phyloP scores from a whole-genome alignment of 2,113 vertebrate genomes.

The Syngnathus scovelli region DNA sequence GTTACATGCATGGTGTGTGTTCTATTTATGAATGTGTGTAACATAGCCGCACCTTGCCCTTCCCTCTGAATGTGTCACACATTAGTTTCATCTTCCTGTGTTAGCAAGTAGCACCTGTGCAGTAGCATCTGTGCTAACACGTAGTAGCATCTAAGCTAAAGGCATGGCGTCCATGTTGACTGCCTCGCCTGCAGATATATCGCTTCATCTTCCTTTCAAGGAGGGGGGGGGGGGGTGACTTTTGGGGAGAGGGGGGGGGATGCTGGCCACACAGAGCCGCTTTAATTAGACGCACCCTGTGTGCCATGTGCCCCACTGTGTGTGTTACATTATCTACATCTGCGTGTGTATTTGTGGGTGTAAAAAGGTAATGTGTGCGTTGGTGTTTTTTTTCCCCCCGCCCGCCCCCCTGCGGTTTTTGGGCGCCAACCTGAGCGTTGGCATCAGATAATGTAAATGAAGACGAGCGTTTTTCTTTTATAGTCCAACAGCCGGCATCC shows the following conservation, averaged over 20 bases:
- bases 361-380: not conserved
- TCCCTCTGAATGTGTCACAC: not conserved
- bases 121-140: not conserved
- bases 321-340: slow-evolving; percentile 19
- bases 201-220: slow-evolving; percentile 44
- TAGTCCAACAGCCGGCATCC: slow-evolving; percentile 50
- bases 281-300: slow-evolving; percentile 69
- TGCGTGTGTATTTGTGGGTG: not conserved
- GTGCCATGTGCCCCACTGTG: slow-evolving; percentile 52
- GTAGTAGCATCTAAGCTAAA: not conserved
- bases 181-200: not conserved
- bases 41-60: not conserved
- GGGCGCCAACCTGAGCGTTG: slow-evolving; percentile 21
- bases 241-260: slow-evolving; percentile 53
- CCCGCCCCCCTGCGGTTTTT: slow-evolving; percentile 2
- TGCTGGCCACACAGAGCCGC: slow-evolving; percentile 60
- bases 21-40: not conserved
- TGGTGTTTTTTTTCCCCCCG: not conserved
- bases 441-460: slow-evolving; percentile 57
- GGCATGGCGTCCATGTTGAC: not conserved
- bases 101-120: not conserved
- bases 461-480: slow-evolving; percentile 50
- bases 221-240: slow-evolving; percentile 13
- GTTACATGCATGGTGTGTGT: not conserved
- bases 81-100: not conserved